Base-by-base conservation (phyloP, 2,888 invertebrate species). In the Macropis europaea region DNA sequence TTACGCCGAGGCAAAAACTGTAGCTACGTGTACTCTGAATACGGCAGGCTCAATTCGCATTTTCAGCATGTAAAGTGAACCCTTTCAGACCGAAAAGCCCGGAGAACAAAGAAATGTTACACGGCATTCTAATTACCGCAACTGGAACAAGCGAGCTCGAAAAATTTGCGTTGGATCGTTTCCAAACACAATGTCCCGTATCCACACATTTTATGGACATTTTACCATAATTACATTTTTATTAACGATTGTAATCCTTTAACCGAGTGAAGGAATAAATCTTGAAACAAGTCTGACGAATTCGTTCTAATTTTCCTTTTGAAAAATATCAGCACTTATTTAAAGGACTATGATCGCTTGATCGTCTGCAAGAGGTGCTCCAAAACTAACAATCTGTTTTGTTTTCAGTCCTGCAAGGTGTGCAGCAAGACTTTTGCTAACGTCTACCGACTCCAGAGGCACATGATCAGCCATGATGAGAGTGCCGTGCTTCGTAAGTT, bases 401-500 rank as follows among this genome's bases (percentile, higher is more conserved):
- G 11, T 84, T 82, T n/a, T 80, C 94, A 97, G 97, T 95, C 95
- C 50, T 99, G 99, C 93, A 97, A 96, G 91, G 95, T 97, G 86
- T 99, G 99, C 93, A 95, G 96, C 92, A 99, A 99, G 92, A 96
- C 97, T 82, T 99, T 99, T 91, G 97, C 97, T 81, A 99, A 99
- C 91, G 97, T 99, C 67, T 98, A 99, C 92, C 95, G 99, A 83
- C 94, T 99, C 78, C 98, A 99, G 91, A 95, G 99, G 82, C 99
- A 99, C 92, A 98, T 98, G 98, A 97, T 99, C 91, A 97, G 98
- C 90, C 99, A 99, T 91, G 97, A 98, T 90, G 98, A 99, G 91
- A 97, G 97, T 89, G 97, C 96, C 32, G 93, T 96, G 72, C 93
- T 99, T 80, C 94, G 99, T 85, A 99, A 99, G 92, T 99, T 98